A percentile compares a stretch with the other conserved stretches of the same genome.
Conservation (phyloP, 2,113 vertebrate species). For the Lathamus discolor region DNA sequence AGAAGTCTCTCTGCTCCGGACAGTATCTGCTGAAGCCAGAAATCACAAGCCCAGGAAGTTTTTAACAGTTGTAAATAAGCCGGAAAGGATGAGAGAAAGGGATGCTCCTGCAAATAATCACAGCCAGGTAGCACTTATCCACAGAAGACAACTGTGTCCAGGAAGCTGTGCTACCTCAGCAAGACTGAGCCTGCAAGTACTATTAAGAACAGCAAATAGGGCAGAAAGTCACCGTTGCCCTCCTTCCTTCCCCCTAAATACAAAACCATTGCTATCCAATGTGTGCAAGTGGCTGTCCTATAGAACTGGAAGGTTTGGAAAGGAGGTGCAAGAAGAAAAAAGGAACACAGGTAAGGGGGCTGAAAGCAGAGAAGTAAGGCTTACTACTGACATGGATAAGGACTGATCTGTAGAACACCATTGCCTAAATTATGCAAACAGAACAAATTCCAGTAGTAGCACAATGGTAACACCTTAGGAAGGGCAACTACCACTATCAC, state of each 20-base stretch:
- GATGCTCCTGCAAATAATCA: background rate
- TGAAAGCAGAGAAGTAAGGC: background rate
- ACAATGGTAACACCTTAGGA: background rate
- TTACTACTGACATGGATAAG: background rate
- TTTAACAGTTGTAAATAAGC: background rate
- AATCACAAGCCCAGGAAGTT: background rate
- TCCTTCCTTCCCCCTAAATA: background rate
- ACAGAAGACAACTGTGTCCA: background rate
- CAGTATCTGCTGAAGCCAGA: background rate
- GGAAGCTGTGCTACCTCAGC: background rate
- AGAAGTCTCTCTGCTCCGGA: background rate
- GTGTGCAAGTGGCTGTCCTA: too few relatives aligned
- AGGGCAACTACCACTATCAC: background rate
- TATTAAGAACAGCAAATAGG: accelerated
- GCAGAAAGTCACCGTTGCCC: background rate
- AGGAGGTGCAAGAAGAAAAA: background rate
- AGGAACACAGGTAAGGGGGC: background rate
- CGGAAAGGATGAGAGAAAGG: background rate
- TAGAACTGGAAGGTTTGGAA: background rate
- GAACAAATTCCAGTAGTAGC: background rate
- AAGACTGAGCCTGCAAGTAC: background rate
- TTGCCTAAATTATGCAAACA: background rate
- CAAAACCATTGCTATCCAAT: too few relatives aligned
- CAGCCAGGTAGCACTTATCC: background rate
- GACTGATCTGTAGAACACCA: background rate